These are phyloP conservation scores for Colistium nudipinnis DNA, from an alignment of 2,113 vertebrate genomes.

Conservation along the genomic window DNA sequence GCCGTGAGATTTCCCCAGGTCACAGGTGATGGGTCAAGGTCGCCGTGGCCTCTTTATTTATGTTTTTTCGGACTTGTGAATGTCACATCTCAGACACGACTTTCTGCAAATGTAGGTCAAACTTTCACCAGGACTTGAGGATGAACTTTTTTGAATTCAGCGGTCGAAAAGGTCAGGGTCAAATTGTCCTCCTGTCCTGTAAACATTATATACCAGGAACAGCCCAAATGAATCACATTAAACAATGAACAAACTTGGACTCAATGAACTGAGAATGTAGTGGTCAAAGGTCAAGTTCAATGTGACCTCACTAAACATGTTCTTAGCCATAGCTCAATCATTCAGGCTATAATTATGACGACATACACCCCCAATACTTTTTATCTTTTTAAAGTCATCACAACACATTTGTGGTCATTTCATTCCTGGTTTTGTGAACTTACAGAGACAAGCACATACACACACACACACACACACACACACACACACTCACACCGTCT, in stretches of 20 bases:
- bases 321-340: neutral
- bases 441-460: neutral
- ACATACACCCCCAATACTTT: neutral
- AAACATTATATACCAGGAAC: too few relatives aligned
- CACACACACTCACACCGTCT: slow-evolving; percentile 1
- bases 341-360: neutral
- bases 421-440: slow-evolving; percentile 8
- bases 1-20: too few relatives aligned
- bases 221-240: too few relatives aligned
- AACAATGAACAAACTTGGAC: too few relatives aligned
- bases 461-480: neutral
- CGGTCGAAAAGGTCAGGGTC: too few relatives aligned
- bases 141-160: neutral
- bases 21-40: too few relatives aligned
- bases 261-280: too few relatives aligned
- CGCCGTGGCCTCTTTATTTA: too few relatives aligned
- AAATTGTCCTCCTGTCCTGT: too few relatives aligned
- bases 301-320: neutral
- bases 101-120: neutral
- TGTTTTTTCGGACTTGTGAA: too few relatives aligned
- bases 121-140: neutral
- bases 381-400: too few relatives aligned
- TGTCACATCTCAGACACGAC: too few relatives aligned
- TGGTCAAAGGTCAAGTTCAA: neutral
- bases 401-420: neutral